phyloP scores from a whole-genome alignment of 2,113 vertebrate genomes.

The Girardinichthys multiradiatus region DNA sequence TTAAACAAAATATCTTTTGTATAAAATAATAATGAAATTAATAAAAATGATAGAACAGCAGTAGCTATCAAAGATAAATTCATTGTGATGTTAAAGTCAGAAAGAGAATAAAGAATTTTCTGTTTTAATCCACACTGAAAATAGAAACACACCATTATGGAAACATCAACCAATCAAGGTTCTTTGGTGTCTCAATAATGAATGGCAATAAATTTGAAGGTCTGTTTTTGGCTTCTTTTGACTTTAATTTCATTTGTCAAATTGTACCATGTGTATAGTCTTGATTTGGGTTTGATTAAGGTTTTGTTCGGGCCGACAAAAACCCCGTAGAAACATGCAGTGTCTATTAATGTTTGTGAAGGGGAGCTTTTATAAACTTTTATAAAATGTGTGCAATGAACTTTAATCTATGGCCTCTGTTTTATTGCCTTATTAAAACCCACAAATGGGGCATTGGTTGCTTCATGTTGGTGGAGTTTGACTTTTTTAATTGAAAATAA shows the following conservation, averaged over 20 bases:
- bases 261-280: neutral
- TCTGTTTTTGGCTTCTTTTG: neutral
- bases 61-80: neutral
- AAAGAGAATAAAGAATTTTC: neutral
- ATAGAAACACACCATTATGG: neutral
- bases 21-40: too few species aligned
- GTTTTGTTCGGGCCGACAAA: neutral
- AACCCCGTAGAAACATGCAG: too few species aligned
- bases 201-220: neutral
- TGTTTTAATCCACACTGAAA: neutral
- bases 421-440: too few species aligned
- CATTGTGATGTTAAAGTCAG: neutral
- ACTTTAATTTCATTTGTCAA: neutral
- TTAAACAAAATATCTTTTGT: too few species aligned
- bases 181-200: neutral
- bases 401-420: too few species aligned
- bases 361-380: too few species aligned
- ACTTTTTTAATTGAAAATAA: neutral
- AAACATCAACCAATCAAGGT: neutral
- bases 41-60: too few species aligned
- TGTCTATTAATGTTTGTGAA: too few species aligned
- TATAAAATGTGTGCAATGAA: too few species aligned
- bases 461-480: neutral
- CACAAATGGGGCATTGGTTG: neutral
- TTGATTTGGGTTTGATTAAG: neutral